A percentile compares a stretch with the other conserved stretches of the same genome.
Conservation (phyloP, 2,113 vertebrate genomes). For the Acanthisitta chloris region DNA sequence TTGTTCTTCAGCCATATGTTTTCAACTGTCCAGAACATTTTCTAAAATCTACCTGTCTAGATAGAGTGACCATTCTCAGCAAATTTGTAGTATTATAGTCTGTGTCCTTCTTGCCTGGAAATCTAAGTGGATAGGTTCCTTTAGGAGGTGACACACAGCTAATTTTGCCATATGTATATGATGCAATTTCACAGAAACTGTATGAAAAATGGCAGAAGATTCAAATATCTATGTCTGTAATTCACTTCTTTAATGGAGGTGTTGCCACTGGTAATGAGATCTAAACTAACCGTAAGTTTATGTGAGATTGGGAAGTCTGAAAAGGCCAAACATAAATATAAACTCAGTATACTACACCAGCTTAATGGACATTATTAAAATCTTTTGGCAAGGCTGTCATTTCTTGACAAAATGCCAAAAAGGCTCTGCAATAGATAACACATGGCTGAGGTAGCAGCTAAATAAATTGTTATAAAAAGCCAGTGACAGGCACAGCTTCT, state of each 20-base stretch:
- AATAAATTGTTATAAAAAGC: not conserved
- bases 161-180: not conserved
- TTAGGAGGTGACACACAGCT: not conserved
- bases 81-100: not conserved
- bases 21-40: not conserved
- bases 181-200: not conserved
- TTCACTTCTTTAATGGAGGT: not conserved
- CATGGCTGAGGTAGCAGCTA: not conserved
- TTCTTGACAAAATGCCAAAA: not conserved
- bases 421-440: not conserved
- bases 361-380: not conserved
- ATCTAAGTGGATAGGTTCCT: not conserved
- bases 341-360: not conserved
- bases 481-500: not conserved
- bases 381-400: not conserved
- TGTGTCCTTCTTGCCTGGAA: not conserved
- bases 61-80: not conserved
- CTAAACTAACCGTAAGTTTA: not conserved
- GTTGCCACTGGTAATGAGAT: not conserved
- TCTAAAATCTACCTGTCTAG: not conserved
- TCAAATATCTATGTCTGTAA: not conserved
- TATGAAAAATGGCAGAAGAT: not conserved
- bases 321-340: not conserved
- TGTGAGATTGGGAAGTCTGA: not conserved
- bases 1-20: not conserved